These are phyloP conservation scores for Lasioglossum oenotherae DNA, from an alignment of 2,888 invertebrate genomes.

Conservation along the genomic window DNA sequence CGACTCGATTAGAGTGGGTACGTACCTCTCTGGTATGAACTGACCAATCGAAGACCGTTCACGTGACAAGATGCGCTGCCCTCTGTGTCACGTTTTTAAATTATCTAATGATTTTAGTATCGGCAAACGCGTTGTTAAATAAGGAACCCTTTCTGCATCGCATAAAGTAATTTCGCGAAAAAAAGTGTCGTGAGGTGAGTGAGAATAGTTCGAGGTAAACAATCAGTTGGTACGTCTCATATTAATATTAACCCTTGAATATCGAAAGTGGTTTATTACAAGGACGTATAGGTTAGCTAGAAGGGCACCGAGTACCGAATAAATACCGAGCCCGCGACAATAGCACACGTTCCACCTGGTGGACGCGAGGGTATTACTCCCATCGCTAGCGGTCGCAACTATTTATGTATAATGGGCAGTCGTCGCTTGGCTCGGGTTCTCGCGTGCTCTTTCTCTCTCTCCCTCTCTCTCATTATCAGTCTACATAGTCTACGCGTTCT, in stretches of 20 bases:
- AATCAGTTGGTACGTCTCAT: background rate
- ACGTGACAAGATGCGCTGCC: background rate
- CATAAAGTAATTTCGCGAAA: background rate
- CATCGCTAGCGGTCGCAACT: constrained; percentile 63
- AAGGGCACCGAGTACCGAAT: background rate
- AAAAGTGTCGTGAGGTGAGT: background rate
- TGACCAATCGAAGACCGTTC: background rate
- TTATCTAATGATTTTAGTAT: constrained; percentile 6
- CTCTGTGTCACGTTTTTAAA: constrained; percentile 1
- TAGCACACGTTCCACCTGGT: constrained; percentile 40
- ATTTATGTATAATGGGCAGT: constrained; percentile 66
- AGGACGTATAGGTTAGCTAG: background rate
- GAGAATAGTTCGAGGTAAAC: background rate
- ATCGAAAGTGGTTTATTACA: background rate
- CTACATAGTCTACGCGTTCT: background rate
- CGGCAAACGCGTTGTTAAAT: background rate
- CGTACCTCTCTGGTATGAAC: background rate
- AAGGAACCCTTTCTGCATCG: background rate
- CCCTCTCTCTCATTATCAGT: constrained; percentile 8
- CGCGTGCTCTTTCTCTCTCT: constrained; percentile 35
- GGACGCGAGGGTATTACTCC: constrained; percentile 44
- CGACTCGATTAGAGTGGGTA: background rate
- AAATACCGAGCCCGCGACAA: too few relatives aligned
- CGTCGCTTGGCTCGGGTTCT: constrained; percentile 49
- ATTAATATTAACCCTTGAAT: background rate